Conservation (phyloP, 2,797 vertebrate species). For the Enteromius afrohamiltoni region DNA sequence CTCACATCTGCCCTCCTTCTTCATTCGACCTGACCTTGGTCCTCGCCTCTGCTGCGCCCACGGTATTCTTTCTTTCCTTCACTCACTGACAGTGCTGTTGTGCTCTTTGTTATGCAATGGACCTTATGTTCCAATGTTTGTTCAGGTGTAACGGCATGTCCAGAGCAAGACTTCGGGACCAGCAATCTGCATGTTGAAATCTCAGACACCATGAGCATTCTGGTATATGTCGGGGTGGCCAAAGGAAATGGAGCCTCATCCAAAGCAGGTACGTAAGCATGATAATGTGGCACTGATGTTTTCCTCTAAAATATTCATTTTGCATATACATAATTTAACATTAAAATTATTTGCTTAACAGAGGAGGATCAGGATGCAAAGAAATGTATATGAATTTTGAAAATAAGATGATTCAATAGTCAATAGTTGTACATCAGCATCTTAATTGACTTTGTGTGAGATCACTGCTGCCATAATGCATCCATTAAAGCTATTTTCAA, state of each 20-base stretch:
- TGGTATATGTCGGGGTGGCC: constrained; percentile 93
- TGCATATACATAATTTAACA: neutral
- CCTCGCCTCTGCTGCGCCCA: constrained; percentile 95
- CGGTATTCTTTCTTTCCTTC: constrained; percentile 71
- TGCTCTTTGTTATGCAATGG: neutral
- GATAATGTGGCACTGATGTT: neutral
- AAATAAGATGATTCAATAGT: neutral
- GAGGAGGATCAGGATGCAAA: neutral
- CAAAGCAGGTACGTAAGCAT: constrained; percentile 83
- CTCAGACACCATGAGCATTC: constrained; percentile 93
- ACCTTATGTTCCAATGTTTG: constrained; percentile 22
- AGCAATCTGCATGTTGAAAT: constrained; percentile 96
- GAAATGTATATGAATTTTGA: neutral
- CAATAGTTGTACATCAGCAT: neutral
- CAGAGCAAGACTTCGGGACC: constrained; percentile 95
- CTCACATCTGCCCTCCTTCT: constrained; percentile 94
- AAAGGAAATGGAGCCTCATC: constrained; percentile 93
- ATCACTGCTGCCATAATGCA: neutral
- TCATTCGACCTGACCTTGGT: constrained; percentile 94
- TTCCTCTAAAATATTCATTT: constrained; percentile 4
- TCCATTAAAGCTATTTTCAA: neutral
- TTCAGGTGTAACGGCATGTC: constrained; percentile 90
- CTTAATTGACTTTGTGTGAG: neutral
- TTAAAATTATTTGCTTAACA: neutral
- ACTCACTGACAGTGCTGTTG: constrained; percentile 9